Evolutionary conservation across 2,113 vertebrate genomes (phyloP), one percentile per base, ranked within the genome.

Genomic region (Pangasianodon hypophthalmus): DNA sequence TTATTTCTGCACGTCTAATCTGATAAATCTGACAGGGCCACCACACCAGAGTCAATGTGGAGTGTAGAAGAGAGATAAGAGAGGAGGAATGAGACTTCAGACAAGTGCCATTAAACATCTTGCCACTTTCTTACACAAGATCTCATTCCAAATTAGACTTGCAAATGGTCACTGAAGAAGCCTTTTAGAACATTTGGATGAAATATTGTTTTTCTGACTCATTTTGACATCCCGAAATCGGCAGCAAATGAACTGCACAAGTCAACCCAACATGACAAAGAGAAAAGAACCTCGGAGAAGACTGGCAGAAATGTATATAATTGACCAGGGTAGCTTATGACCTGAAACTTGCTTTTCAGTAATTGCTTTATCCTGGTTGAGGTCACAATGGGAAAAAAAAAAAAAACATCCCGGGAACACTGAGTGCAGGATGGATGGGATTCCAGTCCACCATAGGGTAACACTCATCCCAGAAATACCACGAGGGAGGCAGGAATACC

Each of bases 131-230:
- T 54, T 50, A 26, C 41, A 52, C 90, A 77, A 21, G 64, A 87
- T 79, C 83, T 60, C 52, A 32, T 24, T 19, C 16, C 60, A 50
- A 52, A 91, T 90, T 87, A 87, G 48, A 91, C 92, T 88, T 91
- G 77, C 84, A 88, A 92, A 92, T 92, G 44, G 44, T 85, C 29
- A 29, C 85, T 56, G 62, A 86, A 81, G 13, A 46, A 48, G 29
- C 46, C 77, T 54, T 77, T 81, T 90, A 71, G 29, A 67, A 9
- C 2, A 44, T 86, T 87, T 90, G 89, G 69, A 86, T 91, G 50
- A 91, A 80, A 58, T 77, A 90, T 85, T 87, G 60, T 19, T 54
- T 86, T 54, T 77, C 32, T 58, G 56, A 52, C 77, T 56, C 54
- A 29, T 73, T 24, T 62, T 18, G 44, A 60, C 71, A 52, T 26